Evolutionary conservation across 2,113 vertebrate genomes (phyloP).

Genomic region (Lepisosteus osseus): DNA sequence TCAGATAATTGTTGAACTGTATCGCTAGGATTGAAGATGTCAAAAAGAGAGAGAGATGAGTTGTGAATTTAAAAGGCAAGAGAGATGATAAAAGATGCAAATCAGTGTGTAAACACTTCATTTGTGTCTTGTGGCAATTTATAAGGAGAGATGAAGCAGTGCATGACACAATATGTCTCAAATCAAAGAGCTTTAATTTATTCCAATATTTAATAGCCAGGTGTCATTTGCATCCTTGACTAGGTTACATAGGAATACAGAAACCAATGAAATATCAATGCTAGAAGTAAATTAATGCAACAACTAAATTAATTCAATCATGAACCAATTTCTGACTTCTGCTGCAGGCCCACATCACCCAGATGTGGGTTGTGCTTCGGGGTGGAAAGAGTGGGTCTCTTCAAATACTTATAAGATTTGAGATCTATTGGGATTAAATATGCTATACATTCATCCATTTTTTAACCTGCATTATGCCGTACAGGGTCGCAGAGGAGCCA

Average conservation of each 20-base stretch:
- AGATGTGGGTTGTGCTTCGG: no score
- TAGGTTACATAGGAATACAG: slow-evolving; percentile 4
- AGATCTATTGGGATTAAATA: no score
- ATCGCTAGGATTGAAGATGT: no score
- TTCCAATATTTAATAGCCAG: slow-evolving; percentile 5
- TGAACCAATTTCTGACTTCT: no score
- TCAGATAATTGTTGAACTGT: slow-evolving; percentile 16
- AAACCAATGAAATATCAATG: slow-evolving; percentile 64
- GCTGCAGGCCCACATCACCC: no score
- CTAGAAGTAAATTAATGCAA: slow-evolving; percentile 66
- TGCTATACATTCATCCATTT: no score
- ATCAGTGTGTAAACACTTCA: not conserved
- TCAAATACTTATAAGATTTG: no score
- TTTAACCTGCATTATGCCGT: no score
- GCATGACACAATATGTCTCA: slow-evolving; percentile 1
- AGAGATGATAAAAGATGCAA: slow-evolving; percentile 4
- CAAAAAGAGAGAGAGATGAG: not conserved
- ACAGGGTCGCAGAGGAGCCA: no score
- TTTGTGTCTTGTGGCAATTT: not conserved
- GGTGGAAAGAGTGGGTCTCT: no score
- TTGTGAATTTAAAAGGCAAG: slow-evolving; percentile 11
- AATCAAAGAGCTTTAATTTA: slow-evolving; percentile 20
- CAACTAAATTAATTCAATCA: slow-evolving; percentile 43
- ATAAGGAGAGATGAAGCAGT: not conserved
- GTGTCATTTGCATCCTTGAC: not conserved